These are phyloP conservation scores for Phrynocephalus versicolor DNA, from an alignment of 2,113 vertebrate genomes.

Conservation along the genomic window DNA sequence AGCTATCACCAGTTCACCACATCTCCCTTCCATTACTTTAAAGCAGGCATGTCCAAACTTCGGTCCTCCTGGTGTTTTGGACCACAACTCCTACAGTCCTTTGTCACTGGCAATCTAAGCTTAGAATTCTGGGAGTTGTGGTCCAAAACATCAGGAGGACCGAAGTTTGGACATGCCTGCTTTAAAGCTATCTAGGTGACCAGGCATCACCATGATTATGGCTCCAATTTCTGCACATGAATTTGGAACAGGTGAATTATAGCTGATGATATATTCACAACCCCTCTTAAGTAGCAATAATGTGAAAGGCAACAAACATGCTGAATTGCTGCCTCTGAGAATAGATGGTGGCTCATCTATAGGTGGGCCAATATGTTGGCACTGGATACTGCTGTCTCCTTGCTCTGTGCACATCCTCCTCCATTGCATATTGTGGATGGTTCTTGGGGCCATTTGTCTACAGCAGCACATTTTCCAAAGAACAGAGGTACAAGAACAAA, in stretches of 20 bases:
- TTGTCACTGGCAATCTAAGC: too few relatives aligned
- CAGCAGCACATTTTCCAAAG: constrained; percentile 59
- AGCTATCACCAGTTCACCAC: too few relatives aligned
- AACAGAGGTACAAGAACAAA: constrained; percentile 70
- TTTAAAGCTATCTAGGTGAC: neutral
- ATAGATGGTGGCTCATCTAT: neutral
- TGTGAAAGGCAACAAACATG: neutral
- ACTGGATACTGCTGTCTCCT: neutral
- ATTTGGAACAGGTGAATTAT: neutral
- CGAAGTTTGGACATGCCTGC: too few relatives aligned
- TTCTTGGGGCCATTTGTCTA: constrained; percentile 42
- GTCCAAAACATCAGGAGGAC: too few relatives aligned
- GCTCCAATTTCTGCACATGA: neutral
- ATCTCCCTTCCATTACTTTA: too few relatives aligned
- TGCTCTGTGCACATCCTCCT: neutral
- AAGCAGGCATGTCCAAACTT: too few relatives aligned
- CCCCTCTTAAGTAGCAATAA: neutral
- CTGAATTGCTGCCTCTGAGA: neutral
- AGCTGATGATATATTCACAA: neutral
- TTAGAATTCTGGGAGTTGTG: too few relatives aligned
- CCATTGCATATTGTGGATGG: constrained; percentile 43
- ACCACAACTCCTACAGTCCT: too few relatives aligned
- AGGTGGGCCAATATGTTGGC: neutral
- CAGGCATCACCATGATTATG: neutral
- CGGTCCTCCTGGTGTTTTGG: too few relatives aligned